Conservation (phyloP, 2,113 vertebrate species). For the Alligator sinensis region DNA sequence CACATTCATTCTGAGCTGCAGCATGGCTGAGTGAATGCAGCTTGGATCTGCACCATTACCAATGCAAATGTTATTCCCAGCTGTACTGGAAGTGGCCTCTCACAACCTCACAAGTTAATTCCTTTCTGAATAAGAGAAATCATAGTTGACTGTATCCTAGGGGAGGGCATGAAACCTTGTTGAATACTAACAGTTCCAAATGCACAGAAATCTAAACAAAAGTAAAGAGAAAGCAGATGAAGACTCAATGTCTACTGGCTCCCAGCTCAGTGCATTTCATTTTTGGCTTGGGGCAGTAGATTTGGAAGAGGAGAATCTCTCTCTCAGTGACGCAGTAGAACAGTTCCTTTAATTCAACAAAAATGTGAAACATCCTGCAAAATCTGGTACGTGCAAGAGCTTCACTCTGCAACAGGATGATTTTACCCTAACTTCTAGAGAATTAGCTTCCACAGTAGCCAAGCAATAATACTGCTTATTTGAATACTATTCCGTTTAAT, state of each 20-base stretch:
- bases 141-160: not conserved
- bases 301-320: not conserved
- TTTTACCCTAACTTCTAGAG: constrained; percentile 38
- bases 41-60: not conserved
- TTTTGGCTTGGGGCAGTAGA: not conserved
- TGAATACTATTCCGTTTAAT: constrained; percentile 44
- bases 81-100: not conserved
- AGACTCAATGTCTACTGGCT: not conserved
- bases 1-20: not conserved
- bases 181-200: not conserved
- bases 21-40: not conserved
- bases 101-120: not conserved
- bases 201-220: not conserved
- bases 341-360: not conserved
- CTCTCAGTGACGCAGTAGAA: not conserved
- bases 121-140: not conserved
- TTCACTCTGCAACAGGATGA: constrained; percentile 14
- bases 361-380: not conserved
- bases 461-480: constrained; percentile 22
- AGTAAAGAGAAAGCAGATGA: not conserved
- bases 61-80: not conserved
- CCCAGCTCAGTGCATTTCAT: not conserved
- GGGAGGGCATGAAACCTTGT: not conserved
- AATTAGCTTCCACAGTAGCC: constrained; percentile 26
- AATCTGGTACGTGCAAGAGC: constrained; percentile 3